phyloP scores from a whole-genome alignment of 2,888 invertebrate genomes.

The Drosophila leonis region DNA sequence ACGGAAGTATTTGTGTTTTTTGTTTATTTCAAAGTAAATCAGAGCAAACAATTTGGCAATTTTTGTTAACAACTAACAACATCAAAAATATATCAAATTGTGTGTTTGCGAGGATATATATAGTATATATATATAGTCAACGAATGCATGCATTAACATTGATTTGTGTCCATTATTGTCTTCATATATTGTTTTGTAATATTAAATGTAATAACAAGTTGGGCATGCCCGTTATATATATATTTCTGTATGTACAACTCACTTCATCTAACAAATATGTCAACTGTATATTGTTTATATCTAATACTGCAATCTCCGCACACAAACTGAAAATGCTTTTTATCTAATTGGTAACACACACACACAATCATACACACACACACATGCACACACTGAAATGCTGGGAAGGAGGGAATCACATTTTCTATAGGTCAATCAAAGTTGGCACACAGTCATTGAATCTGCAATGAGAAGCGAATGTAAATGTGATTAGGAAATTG shows the following conservation, averaged over 20 bases:
- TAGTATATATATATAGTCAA: background rate
- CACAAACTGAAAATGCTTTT: slow-evolving; percentile 37
- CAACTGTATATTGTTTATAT: slow-evolving; percentile 52
- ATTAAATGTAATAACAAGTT: slow-evolving; percentile 55
- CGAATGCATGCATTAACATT: slow-evolving; percentile 13
- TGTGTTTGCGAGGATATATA: slow-evolving; percentile 66
- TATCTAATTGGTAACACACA: slow-evolving; percentile 20
- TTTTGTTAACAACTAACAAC: slow-evolving; percentile 61
- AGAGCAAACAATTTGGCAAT: slow-evolving; percentile 62
- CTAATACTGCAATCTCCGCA: slow-evolving; percentile 75
- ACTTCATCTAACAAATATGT: slow-evolving; percentile 53
- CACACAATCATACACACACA: slow-evolving; percentile 4
- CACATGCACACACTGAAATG: slow-evolving; percentile 4
- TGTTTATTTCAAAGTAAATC: slow-evolving; percentile 34
- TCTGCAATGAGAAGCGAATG: slow-evolving; percentile 40
- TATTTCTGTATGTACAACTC: slow-evolving; percentile 64
- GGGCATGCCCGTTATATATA: slow-evolving; percentile 67
- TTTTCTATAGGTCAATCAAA: slow-evolving; percentile 38
- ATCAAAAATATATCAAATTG: slow-evolving; percentile 39
- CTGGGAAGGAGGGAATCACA: slow-evolving; percentile 58
- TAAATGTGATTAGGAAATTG: slow-evolving; percentile 1
- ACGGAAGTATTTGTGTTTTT: slow-evolving; percentile 40
- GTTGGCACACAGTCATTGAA: slow-evolving; percentile 25
- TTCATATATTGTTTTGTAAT: slow-evolving; percentile 11
- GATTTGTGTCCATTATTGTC: slow-evolving; percentile 40